Evolutionary conservation across 2,113 vertebrate species (phyloP).

Genomic region (Chinchilla lanigera): DNA sequence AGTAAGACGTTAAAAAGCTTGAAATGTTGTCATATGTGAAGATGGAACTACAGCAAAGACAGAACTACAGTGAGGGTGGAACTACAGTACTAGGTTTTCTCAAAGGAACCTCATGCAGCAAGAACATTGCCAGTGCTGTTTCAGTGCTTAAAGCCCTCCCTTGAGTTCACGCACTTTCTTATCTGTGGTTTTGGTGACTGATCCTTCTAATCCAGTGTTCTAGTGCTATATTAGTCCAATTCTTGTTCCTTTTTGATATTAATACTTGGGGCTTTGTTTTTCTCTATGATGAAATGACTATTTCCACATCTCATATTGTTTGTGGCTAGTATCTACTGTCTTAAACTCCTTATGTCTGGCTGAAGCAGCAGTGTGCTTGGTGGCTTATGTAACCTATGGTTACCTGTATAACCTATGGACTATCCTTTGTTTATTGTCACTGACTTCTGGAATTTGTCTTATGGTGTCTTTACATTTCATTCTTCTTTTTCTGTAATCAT

Average conservation of each 20-base stretch:
- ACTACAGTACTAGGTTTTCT: too few species aligned
- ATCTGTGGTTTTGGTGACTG: too few species aligned
- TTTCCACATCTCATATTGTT: neutral
- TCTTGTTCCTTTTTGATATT: neutral
- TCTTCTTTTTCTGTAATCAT: neutral
- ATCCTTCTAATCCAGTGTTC: neutral
- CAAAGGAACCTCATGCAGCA: neutral
- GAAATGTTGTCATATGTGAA: neutral
- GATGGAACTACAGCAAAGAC: too few species aligned
- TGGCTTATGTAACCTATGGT: neutral
- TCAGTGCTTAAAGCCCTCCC: too few species aligned
- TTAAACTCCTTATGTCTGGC: neutral
- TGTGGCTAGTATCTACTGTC: neutral
- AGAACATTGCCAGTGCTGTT: neutral
- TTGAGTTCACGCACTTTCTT: neutral
- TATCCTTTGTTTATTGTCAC: neutral
- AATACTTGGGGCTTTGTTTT: neutral
- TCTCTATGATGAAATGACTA: neutral
- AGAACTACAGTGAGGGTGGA: too few species aligned
- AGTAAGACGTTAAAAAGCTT: neutral
- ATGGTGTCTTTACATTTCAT: accelerated
- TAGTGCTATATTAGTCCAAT: neutral
- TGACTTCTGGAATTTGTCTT: neutral
- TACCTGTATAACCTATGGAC: neutral
- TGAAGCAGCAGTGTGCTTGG: neutral